Evolutionary conservation across 2,113 vertebrate species (phyloP).

Genomic region (Zapornia atra): DNA sequence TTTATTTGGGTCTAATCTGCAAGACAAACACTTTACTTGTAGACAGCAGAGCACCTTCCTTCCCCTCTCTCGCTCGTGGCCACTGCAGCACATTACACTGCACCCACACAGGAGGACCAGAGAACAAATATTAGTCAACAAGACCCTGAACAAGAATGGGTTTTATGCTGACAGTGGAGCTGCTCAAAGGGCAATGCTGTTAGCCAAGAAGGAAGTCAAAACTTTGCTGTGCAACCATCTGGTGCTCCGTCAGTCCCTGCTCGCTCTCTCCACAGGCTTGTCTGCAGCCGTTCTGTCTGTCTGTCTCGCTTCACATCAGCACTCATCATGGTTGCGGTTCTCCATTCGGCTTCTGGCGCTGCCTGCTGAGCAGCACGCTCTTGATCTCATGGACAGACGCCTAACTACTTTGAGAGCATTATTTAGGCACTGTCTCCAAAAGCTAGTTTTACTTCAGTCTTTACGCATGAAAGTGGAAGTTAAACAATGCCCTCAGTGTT

Average conservation of each 20-base stretch:
- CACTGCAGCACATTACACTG: background rate
- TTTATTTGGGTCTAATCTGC: background rate
- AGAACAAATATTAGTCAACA: background rate
- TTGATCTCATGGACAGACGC: background rate
- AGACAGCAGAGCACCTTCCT: background rate
- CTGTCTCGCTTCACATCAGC: background rate
- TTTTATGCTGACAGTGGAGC: background rate
- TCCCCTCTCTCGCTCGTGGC: fast-evolving
- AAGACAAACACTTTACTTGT: background rate
- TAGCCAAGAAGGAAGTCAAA: background rate
- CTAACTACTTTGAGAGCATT: background rate
- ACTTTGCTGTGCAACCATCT: background rate
- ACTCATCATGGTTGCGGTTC: background rate
- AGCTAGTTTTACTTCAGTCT: background rate
- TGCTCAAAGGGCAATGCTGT: background rate
- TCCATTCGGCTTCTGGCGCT: background rate
- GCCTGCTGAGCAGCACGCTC: background rate
- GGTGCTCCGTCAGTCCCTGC: background rate
- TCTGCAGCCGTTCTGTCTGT: background rate
- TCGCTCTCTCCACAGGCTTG: background rate
- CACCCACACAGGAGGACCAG: background rate
- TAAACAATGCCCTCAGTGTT: background rate
- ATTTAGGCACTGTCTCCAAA: background rate
- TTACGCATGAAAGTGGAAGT: background rate
- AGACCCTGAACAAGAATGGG: background rate